Base-by-base conservation (phyloP, 2,113 vertebrate genomes). In the Leptobrachium ailaonicum region DNA sequence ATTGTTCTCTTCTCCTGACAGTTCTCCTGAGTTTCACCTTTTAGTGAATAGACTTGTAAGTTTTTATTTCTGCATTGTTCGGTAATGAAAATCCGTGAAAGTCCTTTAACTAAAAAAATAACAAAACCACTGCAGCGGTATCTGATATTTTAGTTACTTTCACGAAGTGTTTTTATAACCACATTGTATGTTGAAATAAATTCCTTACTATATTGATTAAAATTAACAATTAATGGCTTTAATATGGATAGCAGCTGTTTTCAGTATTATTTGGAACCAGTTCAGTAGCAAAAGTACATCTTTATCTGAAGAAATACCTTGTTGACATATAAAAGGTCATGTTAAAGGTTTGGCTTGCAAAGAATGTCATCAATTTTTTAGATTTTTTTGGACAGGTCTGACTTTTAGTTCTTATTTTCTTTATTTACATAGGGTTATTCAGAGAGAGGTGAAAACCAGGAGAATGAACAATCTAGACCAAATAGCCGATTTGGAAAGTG, bases 281-380 rank as follows among this genome's bases (percentile, higher is more conserved):
- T 67, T 67, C 66, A 67, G 66, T 67, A 67, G 42, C 42, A 41
- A 42, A 67, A 67, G 41, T 41, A 42, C n/a, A 67, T 67, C 8
- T 10, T 67, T 41, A 67, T 67, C 66, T 43, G 66, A 42, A 12
- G 11, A 42, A 42, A 42, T 13, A 1, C 14, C 13, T 13, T 5
- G n/a, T 62, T 14, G 5, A n/a, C 60, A 62, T 5, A 13, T 14
- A 13, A 62, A 12, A 62, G n/a, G n/a, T 14, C 11, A 62, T 62
- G 60, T 62, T 62, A 12, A 5, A 14, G 9, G 13, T 62, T 14
- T n/a, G 14, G 11, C n/a, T 62, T 5, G 4, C n/a, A 62, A n/a
- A 62, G 13, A 62, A n/a, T 62, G 60, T 62, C 4, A 64, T 64
- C 62, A 32, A 3, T 5, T 10, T 32, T 8, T 20, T 64, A 20